Evolutionary conservation across 2,797 vertebrate genomes (phyloP).

Genomic region (Melanotaenia maccullochi): DNA sequence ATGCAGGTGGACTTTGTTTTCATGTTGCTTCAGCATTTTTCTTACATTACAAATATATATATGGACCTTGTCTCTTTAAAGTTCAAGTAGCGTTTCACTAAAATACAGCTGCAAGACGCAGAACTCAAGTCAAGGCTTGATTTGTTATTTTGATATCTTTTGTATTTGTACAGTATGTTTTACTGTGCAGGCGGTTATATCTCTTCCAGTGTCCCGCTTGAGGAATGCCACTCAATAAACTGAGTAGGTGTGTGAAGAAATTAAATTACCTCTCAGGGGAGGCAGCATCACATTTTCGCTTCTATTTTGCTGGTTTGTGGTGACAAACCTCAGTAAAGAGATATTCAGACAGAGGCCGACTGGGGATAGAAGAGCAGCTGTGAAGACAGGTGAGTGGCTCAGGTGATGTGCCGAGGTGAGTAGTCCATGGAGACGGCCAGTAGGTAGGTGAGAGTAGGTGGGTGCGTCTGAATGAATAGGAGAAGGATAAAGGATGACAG

Average conservation of each 20-base stretch:
- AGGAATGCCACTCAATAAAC: constrained; percentile 24
- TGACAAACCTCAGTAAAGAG: constrained; percentile 14
- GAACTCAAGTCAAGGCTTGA: not conserved
- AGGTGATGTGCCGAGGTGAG: constrained; percentile 23
- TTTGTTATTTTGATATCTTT: constrained; percentile 2
- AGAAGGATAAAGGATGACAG: constrained; percentile 4
- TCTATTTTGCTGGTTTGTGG: constrained; percentile 17
- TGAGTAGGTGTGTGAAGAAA: constrained; percentile 28
- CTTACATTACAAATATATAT: too few relatives aligned
- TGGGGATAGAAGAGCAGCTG: constrained; percentile 35
- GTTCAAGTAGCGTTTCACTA: not conserved
- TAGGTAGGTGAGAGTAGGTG: constrained; percentile 11
- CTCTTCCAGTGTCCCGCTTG: constrained; percentile 1
- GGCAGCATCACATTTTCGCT: not conserved
- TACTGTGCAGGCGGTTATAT: constrained; percentile 6
- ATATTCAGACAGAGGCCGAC: constrained; percentile 22
- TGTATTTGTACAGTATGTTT: constrained; percentile 2
- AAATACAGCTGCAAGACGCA: not conserved
- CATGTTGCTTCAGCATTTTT: constrained; percentile 12
- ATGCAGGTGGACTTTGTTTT: constrained; percentile 38
- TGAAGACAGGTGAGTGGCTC: constrained; percentile 26
- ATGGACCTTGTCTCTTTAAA: not conserved
- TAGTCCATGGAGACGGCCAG: not conserved
- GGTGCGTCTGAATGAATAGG: constrained; percentile 16
- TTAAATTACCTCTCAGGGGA: constrained; percentile 25